These are phyloP conservation scores for Brienomyrus brachyistius DNA, from an alignment of 2,113 vertebrate genomes.

Conservation along the genomic window DNA sequence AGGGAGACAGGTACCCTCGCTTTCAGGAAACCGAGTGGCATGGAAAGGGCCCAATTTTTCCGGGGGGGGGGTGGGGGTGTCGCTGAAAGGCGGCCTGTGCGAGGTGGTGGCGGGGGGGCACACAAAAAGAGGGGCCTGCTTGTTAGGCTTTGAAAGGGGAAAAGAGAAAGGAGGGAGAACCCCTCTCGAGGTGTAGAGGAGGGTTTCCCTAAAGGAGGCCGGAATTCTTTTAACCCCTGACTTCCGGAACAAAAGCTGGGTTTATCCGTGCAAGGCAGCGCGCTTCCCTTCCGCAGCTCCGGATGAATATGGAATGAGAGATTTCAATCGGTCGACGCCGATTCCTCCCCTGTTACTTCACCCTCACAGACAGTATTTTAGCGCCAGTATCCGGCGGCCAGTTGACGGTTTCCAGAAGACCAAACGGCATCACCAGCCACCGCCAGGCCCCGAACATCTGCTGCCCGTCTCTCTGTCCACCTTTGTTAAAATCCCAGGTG, in stretches of 20 bases:
- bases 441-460: slow-evolving; percentile 26
- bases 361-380: slow-evolving; percentile 42
- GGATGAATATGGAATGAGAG: slow-evolving; percentile 41
- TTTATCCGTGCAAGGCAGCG: slow-evolving; percentile 44
- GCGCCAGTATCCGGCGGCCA: slow-evolving; percentile 38
- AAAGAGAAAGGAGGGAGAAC: slow-evolving; percentile 17
- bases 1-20: not conserved
- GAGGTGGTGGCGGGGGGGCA: not conserved
- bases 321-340: slow-evolving; percentile 28
- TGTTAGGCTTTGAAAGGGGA: slow-evolving; percentile 11
- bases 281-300: slow-evolving; percentile 48
- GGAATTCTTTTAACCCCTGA: slow-evolving; percentile 45
- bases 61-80: not conserved
- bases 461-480: slow-evolving; percentile 9
- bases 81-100: not conserved
- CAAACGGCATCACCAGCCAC: not conserved
- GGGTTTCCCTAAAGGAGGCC: slow-evolving; percentile 26
- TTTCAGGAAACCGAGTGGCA: not conserved
- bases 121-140: not conserved
- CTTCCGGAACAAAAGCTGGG: slow-evolving; percentile 42
- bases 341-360: slow-evolving; percentile 32
- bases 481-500: slow-evolving; percentile 6
- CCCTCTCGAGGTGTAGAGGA: slow-evolving; percentile 31
- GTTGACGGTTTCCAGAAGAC: slow-evolving; percentile 34
- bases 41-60: not conserved